Conservation (phyloP, 2,797 vertebrate genomes). For the Pogoniulus pusillus region DNA sequence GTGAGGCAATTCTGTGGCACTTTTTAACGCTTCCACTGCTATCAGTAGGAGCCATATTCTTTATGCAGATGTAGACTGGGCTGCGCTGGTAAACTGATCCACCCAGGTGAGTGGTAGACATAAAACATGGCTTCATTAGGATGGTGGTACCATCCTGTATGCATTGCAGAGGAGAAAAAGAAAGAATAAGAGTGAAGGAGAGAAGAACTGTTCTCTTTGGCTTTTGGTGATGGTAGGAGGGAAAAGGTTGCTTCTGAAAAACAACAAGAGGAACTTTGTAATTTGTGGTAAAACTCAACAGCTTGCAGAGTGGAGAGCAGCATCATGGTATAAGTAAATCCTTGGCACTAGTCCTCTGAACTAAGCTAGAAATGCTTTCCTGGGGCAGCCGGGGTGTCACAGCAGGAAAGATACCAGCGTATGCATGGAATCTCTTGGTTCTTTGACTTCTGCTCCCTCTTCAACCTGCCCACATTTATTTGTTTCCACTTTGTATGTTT, state of each 20-base stretch:
- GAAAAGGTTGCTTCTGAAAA: neutral
- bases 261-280: neutral
- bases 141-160: neutral
- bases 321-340: neutral
- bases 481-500: neutral
- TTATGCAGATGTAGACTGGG: neutral
- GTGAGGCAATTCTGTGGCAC: neutral
- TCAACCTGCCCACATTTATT: neutral
- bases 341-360: neutral
- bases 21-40: neutral
- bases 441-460: neutral
- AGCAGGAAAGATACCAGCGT: neutral
- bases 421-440: neutral
- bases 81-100: neutral
- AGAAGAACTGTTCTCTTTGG: neutral
- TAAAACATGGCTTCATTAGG: neutral
- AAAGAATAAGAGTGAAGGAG: neutral
- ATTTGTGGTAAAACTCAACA: neutral
- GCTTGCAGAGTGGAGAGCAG: neutral
- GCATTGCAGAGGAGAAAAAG: neutral
- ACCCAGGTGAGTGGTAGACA: neutral
- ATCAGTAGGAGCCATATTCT: neutral
- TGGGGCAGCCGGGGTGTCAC: neutral
- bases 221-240: neutral
- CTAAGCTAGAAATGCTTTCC: neutral